Evolutionary conservation across 2,113 vertebrate genomes (phyloP), one percentile per base, ranked within the genome.

Genomic region (Camelus bactrianus): DNA sequence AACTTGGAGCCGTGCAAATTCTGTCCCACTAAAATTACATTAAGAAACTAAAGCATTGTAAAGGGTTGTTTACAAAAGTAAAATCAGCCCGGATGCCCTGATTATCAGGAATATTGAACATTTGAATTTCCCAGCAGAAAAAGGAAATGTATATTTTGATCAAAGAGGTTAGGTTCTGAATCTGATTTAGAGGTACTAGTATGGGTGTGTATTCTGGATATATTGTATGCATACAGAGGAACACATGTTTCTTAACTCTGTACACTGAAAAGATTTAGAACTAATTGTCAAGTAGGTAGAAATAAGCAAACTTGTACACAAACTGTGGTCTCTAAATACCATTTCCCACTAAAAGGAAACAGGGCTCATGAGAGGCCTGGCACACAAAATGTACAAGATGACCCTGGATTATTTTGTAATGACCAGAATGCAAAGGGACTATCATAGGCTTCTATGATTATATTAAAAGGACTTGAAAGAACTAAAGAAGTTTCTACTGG

Each of bases 111-210:
- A 83, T 73, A 90, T 26, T 50, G 24, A 82, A 32, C 62, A 69
- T 83, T 38, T 81, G 52, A 48, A 58, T 92, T 65, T 96, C 20
- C 83, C 24, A 82, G 38, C 6, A 67, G 46, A 82, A 92, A 94
- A 65, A 13, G n/a, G 16, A 73, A 65, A 72, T 22, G 2, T 32
- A 60, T 69, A 50, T 82, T 85, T 85, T 46, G 48, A 72, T 62
- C 72, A 81, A 89, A 84, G 24, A 77, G 28, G 62, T 76, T 86
- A 58, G 42, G 46, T 92, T 81, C 54, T 90, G 15, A 84, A 89
- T 54, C 24, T 94, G 46, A 94, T 85, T 89, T 92, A n/a, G 26
- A 92, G 81, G 38, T 22, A 60, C 28, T 11, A 22, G 16, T 10
- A 56, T 96, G 42, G 35, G 56, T 67, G 60, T 89, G 7, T 35